Evolutionary conservation across 2,113 vertebrate genomes (phyloP).

Genomic region (Sorex araneus): DNA sequence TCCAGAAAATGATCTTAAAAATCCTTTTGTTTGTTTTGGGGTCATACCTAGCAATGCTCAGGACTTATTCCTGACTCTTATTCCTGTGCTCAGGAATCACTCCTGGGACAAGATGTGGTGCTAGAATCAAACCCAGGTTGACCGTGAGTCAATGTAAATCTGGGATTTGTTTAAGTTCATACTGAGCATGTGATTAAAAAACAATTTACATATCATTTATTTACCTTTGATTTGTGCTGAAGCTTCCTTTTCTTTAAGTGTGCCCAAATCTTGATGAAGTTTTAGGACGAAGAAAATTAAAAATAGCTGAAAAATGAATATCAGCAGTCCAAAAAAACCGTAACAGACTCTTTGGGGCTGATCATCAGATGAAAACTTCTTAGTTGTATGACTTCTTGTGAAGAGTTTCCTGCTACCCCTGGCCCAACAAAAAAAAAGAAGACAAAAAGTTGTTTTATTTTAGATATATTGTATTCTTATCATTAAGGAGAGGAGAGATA

Average conservation of each 20-base stretch:
- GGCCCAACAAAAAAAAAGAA: slow-evolving; percentile 1
- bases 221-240: slow-evolving; percentile 55
- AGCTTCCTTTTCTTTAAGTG: not conserved
- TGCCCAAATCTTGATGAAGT: slow-evolving; percentile 59
- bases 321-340: slow-evolving; percentile 48
- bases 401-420: slow-evolving; percentile 47
- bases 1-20: not conserved
- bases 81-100: not conserved
- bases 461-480: slow-evolving; percentile 7
- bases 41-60: no score
- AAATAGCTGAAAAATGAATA: slow-evolving; percentile 68
- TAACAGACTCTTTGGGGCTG: slow-evolving; percentile 62
- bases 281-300: slow-evolving; percentile 73
- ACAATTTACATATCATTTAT: not conserved
- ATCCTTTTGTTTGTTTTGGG: no score
- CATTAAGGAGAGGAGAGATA: not conserved
- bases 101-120: no score
- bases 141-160: not conserved
- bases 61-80: not conserved
- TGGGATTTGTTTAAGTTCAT: not conserved
- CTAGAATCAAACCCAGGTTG: no score
- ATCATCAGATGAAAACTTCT: not conserved
- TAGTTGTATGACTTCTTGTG: slow-evolving; percentile 50
- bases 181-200: slow-evolving; percentile 27
- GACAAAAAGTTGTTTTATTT: slow-evolving; percentile 59